Percentiles rank a stretch among this genome's conserved stretches.
Conservation (phyloP, 1,140 invertebrate species). For the Aleiodes sp. region DNA sequence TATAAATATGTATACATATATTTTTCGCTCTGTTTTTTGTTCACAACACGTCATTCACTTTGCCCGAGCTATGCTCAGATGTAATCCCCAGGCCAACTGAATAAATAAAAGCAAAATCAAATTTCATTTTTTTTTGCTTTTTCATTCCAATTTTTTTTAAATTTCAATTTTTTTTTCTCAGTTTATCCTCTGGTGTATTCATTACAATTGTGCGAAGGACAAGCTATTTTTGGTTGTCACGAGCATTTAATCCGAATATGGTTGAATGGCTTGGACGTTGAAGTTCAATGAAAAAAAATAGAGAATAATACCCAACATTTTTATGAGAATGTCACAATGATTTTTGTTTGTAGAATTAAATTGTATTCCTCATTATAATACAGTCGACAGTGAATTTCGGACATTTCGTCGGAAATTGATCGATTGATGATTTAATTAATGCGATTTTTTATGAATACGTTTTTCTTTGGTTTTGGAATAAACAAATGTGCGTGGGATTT, state of each 20-base stretch:
- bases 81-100: constrained; percentile 31
- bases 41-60: background rate
- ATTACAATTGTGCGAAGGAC: constrained; percentile 31
- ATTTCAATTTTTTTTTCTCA: constrained; percentile 6
- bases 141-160: background rate
- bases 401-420: no score
- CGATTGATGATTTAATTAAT: no score
- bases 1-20: no score
- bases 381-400: no score
- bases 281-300: background rate
- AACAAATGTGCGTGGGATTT: no score
- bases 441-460: no score
- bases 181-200: constrained; percentile 25
- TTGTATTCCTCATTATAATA: no score
- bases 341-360: no score
- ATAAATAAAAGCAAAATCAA: constrained; percentile 39
- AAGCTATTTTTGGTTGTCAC: background rate
- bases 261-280: background rate
- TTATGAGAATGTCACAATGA: no score
- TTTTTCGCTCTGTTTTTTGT: constrained; percentile 12
- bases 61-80: background rate
- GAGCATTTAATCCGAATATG: background rate
- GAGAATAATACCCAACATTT: no score
- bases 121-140: constrained; percentile 13
- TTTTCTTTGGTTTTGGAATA: no score